Evolutionary conservation across 2,113 vertebrate species (phyloP), one percentile per base, ranked within the genome.

Genomic region (Paedocypris sp.): DNA sequence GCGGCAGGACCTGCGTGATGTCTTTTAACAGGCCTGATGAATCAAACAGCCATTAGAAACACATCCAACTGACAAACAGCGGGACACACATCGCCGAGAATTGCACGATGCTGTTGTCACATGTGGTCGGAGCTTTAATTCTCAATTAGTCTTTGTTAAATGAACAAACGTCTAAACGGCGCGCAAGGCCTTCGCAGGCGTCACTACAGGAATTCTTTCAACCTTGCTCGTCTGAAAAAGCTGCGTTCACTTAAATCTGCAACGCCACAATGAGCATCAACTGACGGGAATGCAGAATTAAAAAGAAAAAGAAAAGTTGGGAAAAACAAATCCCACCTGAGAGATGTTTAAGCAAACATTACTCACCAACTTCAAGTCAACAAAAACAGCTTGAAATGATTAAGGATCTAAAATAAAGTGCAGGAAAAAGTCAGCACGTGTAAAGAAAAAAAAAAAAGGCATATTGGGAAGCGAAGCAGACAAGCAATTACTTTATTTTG

Each of bases 21-120:
- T 74, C 79, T 60, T 60, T 77, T 78, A 82, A 75, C 74, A 74
- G 77, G 74, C 77, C 73, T 60, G 68, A 66, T 75, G 66, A 76
- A 68, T 69, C 53, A 68, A 77, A 78, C 72, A 70, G 61, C 53
- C 64, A 73, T 77, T 77, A 66, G 53, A 53, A 79, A 15, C 15
- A 22, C 56, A 61, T 60, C 32, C 65, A 47, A 57, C 49, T 54
- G 61, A 75, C 77, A 79, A 77, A 76, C 69, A 67, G 69, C 49
- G 9, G 29, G 62, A 73, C 50, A 60, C 60, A 69, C 28, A 26
- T 48, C 20, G 48, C 35, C 31, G 36, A 49, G 52, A 47, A 52
- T 38, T 60, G 26, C 52, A 54, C 66, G 39, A 50, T 56, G 33
- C 60, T 31, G 41, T 64, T 60, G 50, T 56, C 29, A 22, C 43